A percentile compares a stretch with the other conserved stretches of the same genome.
These are phyloP conservation scores for Peromyscus aztecus DNA, from an alignment of 2,797 vertebrate species.

Conservation along the genomic window DNA sequence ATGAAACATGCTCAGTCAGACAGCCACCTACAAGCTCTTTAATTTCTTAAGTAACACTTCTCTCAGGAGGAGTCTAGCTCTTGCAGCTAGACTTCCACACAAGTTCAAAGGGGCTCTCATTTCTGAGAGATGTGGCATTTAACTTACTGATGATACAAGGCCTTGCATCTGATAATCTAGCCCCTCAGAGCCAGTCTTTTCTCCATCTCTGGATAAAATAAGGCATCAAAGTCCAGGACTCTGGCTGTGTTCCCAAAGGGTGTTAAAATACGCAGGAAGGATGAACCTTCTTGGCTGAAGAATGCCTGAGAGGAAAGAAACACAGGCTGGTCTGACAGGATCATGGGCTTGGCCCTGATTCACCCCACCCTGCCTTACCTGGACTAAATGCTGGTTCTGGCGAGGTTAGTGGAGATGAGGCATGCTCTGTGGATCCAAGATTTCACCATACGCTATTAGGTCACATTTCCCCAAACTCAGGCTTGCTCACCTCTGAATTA, in stretches of 20 bases:
- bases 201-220: conserved; percentile 53
- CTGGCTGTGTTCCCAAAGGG: conserved; percentile 64
- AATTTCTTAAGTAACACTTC: conserved; percentile 7
- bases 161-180: conserved; percentile 65
- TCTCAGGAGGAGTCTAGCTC: conserved; percentile 27
- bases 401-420: conserved; percentile 46
- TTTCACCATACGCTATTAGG: conserved; percentile 50
- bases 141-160: background rate
- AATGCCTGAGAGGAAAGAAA: conserved; percentile 64
- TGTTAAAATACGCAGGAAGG: conserved; percentile 67
- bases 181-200: conserved; percentile 26
- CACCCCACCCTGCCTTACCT: conserved; percentile 26
- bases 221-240: conserved; percentile 58
- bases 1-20: conserved; percentile 37
- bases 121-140: conserved; percentile 20
- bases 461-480: conserved; percentile 61
- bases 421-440: background rate
- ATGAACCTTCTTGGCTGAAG: conserved; percentile 52
- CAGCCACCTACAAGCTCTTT: conserved; percentile 30
- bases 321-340: conserved; percentile 63
- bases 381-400: conserved; percentile 6
- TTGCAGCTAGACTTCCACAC: conserved; percentile 57
- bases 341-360: conserved; percentile 61
- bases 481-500: conserved; percentile 50
- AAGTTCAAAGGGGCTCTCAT: conserved; percentile 72